phyloP scores from a whole-genome alignment of 2,797 vertebrate genomes.

The Leuciscus waleckii region DNA sequence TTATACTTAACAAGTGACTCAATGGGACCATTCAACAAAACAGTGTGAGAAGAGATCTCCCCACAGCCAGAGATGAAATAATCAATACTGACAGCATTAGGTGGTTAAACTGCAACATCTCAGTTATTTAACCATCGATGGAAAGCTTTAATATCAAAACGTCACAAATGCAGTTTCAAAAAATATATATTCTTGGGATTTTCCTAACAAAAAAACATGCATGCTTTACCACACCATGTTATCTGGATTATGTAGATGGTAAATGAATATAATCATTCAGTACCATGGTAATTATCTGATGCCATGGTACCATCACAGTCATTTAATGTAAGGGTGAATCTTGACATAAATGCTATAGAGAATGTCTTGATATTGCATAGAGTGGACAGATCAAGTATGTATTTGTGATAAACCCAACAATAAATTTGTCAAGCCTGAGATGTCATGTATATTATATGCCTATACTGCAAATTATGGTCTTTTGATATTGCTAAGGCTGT shows the following conservation, averaged over 20 bases:
- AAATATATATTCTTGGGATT: not conserved
- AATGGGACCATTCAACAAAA: constrained; percentile 8
- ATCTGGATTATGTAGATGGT: not conserved
- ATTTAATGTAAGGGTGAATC: not conserved
- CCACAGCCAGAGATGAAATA: not conserved
- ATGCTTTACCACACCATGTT: not conserved
- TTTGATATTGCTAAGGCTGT: not conserved
- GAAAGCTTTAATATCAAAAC: not conserved
- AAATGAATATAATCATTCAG: not conserved
- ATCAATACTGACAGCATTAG: constrained; percentile 23
- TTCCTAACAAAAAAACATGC: too few relatives aligned
- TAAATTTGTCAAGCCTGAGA: constrained; percentile 4
- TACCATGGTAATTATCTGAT: not conserved
- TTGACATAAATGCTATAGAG: not conserved
- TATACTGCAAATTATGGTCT: constrained; percentile 31
- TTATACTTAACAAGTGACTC: constrained; percentile 17
- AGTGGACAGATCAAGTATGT: not conserved
- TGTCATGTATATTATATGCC: constrained; percentile 29
- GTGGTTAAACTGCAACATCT: constrained; percentile 28
- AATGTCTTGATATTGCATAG: not conserved
- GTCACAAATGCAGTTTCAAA: not conserved
- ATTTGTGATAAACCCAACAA: constrained; percentile 17
- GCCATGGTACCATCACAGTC: not conserved
- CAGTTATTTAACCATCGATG: not conserved
- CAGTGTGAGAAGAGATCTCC: constrained; percentile 15